Conservation (phyloP, 1,140 invertebrate genomes). For the Contarinia nasturtii region DNA sequence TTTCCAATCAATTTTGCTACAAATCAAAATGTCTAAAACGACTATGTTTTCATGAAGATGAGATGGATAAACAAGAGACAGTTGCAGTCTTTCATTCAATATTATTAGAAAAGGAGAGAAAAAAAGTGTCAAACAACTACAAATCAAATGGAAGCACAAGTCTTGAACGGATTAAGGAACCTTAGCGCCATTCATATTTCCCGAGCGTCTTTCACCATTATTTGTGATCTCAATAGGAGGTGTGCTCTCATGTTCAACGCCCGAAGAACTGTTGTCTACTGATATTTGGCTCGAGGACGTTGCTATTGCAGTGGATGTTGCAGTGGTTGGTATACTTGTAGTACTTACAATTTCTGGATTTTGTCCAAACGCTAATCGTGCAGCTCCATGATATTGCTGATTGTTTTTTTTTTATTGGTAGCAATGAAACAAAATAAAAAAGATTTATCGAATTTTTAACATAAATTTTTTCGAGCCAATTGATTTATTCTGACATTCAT, state of each 20-base stretch:
- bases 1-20: too few species aligned
- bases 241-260: background rate
- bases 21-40: too few species aligned
- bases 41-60: too few species aligned
- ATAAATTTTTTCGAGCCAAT: too few species aligned
- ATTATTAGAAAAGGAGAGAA: too few species aligned
- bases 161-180: background rate
- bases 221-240: conserved; percentile 5
- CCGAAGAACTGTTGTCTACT: background rate
- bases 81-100: background rate
- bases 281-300: conserved; percentile 1
- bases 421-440: background rate
- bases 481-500: too few species aligned
- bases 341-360: conserved; percentile 20
- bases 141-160: background rate
- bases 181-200: conserved; percentile 4
- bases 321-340: conserved; percentile 12
- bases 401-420: background rate
- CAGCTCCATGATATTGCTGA: conserved; percentile 20
- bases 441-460: too few species aligned
- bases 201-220: conserved; percentile 10
- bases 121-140: too few species aligned
- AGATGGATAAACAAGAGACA: background rate
- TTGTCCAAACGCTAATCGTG: conserved; percentile 21
- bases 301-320: conserved; percentile 8